Evolutionary conservation across 2,888 invertebrate genomes (phyloP).

Genomic region (Plebejus argus): DNA sequence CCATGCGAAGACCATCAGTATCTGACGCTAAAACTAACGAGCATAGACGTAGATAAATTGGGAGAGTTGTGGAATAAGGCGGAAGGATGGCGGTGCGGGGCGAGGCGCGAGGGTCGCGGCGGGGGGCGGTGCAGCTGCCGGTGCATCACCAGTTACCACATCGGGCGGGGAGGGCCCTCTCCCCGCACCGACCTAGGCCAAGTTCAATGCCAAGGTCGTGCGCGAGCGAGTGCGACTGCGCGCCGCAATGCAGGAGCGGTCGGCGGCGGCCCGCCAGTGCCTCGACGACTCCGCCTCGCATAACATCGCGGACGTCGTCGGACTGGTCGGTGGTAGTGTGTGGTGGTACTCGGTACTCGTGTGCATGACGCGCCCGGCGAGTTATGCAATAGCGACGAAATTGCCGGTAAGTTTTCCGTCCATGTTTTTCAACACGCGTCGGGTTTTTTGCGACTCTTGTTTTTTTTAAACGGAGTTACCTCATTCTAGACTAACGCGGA

Average conservation of each 20-base stretch:
- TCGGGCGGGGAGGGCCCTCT: constrained; percentile 47
- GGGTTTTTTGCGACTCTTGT: not conserved
- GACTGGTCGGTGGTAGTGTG: constrained; percentile 18
- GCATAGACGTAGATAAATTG: constrained; percentile 39
- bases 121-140: constrained; percentile 75
- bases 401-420: constrained; percentile 50
- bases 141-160: constrained; percentile 63
- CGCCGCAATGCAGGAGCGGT: constrained; percentile 84
- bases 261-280: constrained; percentile 73
- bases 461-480: too few relatives aligned
- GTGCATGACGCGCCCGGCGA: constrained; percentile 54
- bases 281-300: constrained; percentile 67
- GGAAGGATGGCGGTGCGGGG: constrained; percentile 57
- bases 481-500: too few relatives aligned
- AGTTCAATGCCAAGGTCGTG: constrained; percentile 92
- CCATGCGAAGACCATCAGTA: not conserved
- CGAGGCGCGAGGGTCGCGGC: constrained; percentile 58
- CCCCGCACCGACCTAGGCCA: constrained; percentile 82
- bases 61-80: constrained; percentile 41
- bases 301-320: constrained; percentile 54
- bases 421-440: constrained; percentile 29
- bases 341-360: constrained; percentile 45
- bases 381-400: constrained; percentile 63
- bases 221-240: constrained; percentile 83
- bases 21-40: constrained; percentile 20